These are phyloP conservation scores for Tokudaia tokunoshimensis DNA, from an alignment of 2,797 vertebrate species.

Conservation along the genomic window DNA sequence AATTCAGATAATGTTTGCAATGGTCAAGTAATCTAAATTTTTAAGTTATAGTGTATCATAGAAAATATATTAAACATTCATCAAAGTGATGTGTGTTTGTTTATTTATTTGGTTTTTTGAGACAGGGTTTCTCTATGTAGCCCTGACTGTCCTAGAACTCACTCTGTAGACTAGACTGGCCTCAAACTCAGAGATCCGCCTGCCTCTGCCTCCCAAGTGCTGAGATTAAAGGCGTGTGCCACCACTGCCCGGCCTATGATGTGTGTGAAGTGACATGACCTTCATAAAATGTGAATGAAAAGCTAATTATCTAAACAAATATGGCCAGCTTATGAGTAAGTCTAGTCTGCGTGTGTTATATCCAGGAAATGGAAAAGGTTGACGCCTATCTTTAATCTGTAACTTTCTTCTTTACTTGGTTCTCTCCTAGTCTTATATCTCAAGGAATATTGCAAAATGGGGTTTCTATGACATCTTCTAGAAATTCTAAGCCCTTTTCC, in stretches of 20 bases:
- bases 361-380: not conserved
- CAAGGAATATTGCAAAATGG: not conserved
- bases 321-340: not conserved
- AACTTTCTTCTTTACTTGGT: not conserved
- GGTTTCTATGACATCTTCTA: not conserved
- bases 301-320: not conserved
- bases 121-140: too few relatives aligned
- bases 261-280: not conserved
- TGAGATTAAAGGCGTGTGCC: too few relatives aligned
- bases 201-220: too few relatives aligned
- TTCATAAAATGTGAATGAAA: constrained; percentile 25
- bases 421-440: not conserved
- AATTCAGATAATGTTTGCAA: not conserved
- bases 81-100: not conserved
- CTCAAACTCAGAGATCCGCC: too few relatives aligned
- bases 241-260: too few relatives aligned
- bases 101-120: too few relatives aligned
- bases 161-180: too few relatives aligned
- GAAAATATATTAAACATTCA: constrained; percentile 8
- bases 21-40: not conserved
- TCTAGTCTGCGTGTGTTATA: not conserved
- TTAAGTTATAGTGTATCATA: not conserved
- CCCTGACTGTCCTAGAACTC: too few relatives aligned
- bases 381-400: not conserved
- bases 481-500: constrained; percentile 17